A percentile compares a stretch with the other conserved stretches of the same genome.
These are phyloP conservation scores for Xenus cinereus DNA, from an alignment of 2,113 vertebrate genomes.

Conservation along the genomic window DNA sequence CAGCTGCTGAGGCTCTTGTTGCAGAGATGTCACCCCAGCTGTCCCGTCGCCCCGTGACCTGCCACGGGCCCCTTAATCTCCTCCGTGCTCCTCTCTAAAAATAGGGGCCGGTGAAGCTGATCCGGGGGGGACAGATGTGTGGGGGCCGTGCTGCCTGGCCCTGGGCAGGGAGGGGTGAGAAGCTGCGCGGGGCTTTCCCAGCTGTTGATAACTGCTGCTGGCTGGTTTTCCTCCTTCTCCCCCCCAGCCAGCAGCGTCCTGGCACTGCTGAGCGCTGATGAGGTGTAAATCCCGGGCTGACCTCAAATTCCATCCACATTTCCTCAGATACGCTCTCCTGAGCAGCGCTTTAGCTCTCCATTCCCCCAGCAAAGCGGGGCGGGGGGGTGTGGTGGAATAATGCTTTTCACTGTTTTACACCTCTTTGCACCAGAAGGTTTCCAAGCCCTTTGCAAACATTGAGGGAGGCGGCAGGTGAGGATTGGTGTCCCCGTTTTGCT, in stretches of 20 bases:
- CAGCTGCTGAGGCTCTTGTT: not conserved
- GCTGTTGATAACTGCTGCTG: not conserved
- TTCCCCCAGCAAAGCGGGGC: not conserved
- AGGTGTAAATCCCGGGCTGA: not conserved
- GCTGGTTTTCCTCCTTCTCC: not conserved
- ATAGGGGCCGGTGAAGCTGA: not conserved
- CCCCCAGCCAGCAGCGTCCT: not conserved
- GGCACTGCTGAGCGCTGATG: not conserved
- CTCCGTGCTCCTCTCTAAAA: not conserved
- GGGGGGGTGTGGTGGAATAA: not conserved
- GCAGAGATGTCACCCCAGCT: not conserved
- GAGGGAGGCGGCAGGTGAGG: not conserved
- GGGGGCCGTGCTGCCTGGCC: not conserved
- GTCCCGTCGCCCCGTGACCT: not conserved
- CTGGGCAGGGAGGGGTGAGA: not conserved
- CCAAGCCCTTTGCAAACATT: not conserved
- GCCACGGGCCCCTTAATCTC: rapidly evolving
- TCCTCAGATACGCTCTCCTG: not conserved
- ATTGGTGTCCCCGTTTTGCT: not conserved
- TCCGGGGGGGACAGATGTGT: not conserved
- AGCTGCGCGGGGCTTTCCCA: rapidly evolving
- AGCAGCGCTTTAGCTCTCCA: not conserved
- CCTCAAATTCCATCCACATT: not conserved
- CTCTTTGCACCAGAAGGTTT: not conserved
- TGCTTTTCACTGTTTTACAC: not conserved